Conservation (phyloP, 2,888 invertebrate species). For the Epinotia ramella region DNA sequence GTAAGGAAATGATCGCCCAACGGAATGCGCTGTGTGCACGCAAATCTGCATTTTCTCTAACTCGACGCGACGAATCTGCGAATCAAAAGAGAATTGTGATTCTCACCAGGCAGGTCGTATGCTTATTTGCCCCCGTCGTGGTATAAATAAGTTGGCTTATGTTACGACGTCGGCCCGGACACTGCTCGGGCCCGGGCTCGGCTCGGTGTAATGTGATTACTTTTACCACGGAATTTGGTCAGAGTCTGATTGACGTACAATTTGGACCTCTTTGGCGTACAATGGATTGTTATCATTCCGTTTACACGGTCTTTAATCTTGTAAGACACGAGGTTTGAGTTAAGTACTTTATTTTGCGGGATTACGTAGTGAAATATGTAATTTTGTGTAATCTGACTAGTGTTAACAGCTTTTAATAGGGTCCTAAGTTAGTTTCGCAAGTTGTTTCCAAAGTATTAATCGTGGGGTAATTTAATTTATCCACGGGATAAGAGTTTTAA, state of each 20-base stretch:
- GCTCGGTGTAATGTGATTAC: too few relatives aligned
- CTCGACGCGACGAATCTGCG: too few relatives aligned
- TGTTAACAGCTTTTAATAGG: not conserved
- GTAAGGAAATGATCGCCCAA: too few relatives aligned
- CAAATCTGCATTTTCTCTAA: too few relatives aligned
- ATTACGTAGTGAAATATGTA: constrained; percentile 1
- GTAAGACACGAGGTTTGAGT: constrained; percentile 37
- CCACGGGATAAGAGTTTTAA: not conserved
- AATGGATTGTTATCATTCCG: constrained; percentile 68
- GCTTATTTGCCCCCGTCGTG: too few relatives aligned
- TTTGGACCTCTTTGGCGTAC: constrained; percentile 62
- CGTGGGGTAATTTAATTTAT: not conserved
- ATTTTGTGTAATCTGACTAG: constrained; percentile 2
- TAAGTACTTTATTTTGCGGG: constrained; percentile 15
- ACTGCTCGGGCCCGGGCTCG: too few relatives aligned
- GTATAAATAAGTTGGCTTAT: too few relatives aligned
- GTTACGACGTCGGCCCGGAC: too few relatives aligned
- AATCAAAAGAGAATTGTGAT: too few relatives aligned
- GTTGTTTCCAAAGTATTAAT: not conserved
- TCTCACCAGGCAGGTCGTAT: too few relatives aligned
- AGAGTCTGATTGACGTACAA: constrained; percentile 74
- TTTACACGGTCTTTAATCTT: constrained; percentile 62
- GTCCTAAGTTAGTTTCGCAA: not conserved
- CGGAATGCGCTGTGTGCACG: too few relatives aligned
- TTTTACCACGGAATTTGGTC: constrained; percentile 52